phyloP scores from a whole-genome alignment of 2,888 invertebrate genomes.

The Eilema caniola region DNA sequence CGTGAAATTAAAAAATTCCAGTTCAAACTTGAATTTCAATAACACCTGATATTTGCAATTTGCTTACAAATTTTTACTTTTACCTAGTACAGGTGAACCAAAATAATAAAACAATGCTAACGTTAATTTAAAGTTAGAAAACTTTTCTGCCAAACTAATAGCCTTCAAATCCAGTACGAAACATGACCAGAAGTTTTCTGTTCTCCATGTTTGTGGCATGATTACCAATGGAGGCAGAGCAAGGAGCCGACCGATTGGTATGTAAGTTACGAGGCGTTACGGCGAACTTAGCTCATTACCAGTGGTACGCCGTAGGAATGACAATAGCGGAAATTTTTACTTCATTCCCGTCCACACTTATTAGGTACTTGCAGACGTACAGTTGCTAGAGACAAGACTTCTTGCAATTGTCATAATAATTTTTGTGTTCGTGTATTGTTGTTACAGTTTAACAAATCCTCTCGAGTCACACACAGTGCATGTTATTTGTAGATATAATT shows the following conservation, averaged over 20 bases:
- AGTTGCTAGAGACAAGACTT: conserved; percentile 61
- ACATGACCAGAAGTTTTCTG: conserved; percentile 72
- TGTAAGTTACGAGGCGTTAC: conserved; percentile 85
- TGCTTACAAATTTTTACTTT: not conserved
- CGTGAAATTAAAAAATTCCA: too few relatives aligned
- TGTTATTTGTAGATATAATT: conserved; percentile 15
- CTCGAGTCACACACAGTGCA: conserved; percentile 24
- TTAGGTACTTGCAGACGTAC: conserved; percentile 73
- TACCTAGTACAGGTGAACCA: conserved; percentile 18
- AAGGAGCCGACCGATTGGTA: conserved; percentile 76
- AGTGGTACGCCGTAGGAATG: conserved; percentile 76
- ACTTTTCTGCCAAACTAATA: conserved; percentile 38
- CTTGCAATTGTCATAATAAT: conserved; percentile 69
- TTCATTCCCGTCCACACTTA: conserved; percentile 73
- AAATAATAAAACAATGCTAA: conserved; percentile 23
- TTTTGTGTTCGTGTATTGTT: conserved; percentile 51
- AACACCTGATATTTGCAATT: too few relatives aligned
- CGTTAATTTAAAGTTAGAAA: conserved; percentile 52
- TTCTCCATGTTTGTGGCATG: conserved; percentile 75
- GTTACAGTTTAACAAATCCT: conserved; percentile 47
- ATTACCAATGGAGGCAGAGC: conserved; percentile 71
- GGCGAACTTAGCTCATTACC: conserved; percentile 86
- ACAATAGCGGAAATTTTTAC: conserved; percentile 83
- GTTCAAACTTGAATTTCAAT: too few relatives aligned
- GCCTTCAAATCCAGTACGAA: conserved; percentile 54